Conservation (phyloP, 2,797 vertebrate genomes). For the Myripristis jacobus region DNA sequence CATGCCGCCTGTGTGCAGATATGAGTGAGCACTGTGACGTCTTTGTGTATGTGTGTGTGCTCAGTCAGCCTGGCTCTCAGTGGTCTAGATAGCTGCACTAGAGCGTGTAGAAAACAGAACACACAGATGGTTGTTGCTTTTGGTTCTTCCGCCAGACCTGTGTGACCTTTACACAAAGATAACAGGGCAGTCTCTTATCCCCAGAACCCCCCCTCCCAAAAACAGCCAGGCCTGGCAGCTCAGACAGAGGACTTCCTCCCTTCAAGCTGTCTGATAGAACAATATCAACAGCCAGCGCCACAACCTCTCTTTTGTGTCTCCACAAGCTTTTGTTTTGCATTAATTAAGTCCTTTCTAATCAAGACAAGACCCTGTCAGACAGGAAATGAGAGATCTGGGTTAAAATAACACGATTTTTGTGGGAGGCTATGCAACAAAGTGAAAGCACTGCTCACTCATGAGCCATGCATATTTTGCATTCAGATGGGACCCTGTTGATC, state of each 20-base stretch:
- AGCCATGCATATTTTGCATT: conserved; percentile 17
- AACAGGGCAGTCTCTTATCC: conserved; percentile 70
- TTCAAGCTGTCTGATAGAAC: conserved; percentile 70
- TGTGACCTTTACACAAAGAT: conserved; percentile 80
- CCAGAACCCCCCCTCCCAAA: conserved; percentile 37
- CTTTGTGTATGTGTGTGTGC: conserved; percentile 26
- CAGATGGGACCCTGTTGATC: conserved; percentile 4
- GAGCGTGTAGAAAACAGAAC: conserved; percentile 56
- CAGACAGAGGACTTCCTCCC: conserved; percentile 74
- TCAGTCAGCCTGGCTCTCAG: conserved; percentile 33
- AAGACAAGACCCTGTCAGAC: conserved; percentile 39
- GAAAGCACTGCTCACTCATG: background rate
- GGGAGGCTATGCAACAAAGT: conserved; percentile 1
- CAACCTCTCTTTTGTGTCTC: conserved; percentile 51
- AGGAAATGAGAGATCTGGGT: conserved; percentile 67
- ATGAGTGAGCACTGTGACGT: conserved; percentile 61
- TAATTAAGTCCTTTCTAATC: conserved; percentile 71
- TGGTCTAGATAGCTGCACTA: conserved; percentile 49
- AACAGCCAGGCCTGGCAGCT: conserved; percentile 66
- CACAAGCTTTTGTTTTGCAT: conserved; percentile 66
- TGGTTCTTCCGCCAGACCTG: conserved; percentile 76
- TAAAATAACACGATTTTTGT: conserved; percentile 34
- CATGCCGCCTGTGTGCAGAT: conserved; percentile 60
- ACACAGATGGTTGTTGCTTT: conserved; percentile 78
- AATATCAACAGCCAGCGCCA: conserved; percentile 66